phyloP scores from a whole-genome alignment of 2,797 vertebrate species.

The Sarcoramphus papa region DNA sequence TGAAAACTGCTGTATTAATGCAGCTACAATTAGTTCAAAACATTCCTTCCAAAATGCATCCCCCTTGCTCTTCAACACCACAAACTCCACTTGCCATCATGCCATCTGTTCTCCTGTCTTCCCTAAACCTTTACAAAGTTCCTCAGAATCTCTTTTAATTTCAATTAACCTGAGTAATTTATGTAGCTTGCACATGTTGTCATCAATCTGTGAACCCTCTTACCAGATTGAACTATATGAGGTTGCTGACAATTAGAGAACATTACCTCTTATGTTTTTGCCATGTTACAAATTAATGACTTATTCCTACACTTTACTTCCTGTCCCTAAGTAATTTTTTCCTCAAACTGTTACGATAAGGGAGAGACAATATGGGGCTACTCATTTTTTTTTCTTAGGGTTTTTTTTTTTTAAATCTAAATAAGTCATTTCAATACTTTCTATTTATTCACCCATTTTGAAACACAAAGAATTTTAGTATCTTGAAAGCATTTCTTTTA shows the following conservation, averaged over 20 bases:
- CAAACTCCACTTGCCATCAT: not conserved
- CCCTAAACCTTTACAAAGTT: constrained; percentile 46
- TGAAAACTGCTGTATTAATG: not conserved
- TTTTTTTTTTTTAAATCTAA: not conserved
- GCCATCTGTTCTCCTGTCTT: constrained; percentile 53
- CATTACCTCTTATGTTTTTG: not conserved
- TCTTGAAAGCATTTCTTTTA: not conserved
- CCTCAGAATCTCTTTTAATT: constrained; percentile 51
- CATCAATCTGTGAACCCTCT: constrained; percentile 43
- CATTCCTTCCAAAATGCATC: not conserved
- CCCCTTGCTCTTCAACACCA: not conserved
- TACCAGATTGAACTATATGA: constrained; percentile 36
- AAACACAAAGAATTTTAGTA: not conserved
- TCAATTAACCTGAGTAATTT: constrained; percentile 66
- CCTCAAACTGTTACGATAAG: not conserved
- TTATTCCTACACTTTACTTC: not conserved
- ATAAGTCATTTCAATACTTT: not conserved
- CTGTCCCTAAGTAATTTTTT: not conserved
- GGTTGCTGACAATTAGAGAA: constrained; percentile 12
- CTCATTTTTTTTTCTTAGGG: not conserved
- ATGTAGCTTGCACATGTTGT: constrained; percentile 36
- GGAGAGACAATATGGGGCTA: not conserved
- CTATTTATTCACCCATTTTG: not conserved
- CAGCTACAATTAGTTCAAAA: constrained; percentile 17
- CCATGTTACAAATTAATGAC: not conserved